Conservation (phyloP, 2,797 vertebrate species). For the Sarcophilus harrisii region DNA sequence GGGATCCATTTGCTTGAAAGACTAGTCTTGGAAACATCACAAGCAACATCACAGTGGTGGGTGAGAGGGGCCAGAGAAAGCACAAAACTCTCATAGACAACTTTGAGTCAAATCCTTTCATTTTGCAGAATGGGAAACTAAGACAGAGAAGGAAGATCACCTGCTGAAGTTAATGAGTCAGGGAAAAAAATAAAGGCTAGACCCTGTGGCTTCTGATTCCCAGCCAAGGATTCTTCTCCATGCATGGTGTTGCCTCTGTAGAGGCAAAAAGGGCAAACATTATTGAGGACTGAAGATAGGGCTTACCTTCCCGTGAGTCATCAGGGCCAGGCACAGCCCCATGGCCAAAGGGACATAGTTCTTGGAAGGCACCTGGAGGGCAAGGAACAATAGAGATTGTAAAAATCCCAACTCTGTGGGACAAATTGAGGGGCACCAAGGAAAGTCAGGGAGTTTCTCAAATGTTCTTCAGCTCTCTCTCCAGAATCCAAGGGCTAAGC, state of each 20-base stretch:
- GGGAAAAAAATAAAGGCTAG: not conserved
- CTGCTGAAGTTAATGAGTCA: not conserved
- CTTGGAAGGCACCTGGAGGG: constrained; percentile 85
- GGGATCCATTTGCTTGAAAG: not conserved
- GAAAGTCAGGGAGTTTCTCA: not conserved
- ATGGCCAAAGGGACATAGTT: constrained; percentile 93
- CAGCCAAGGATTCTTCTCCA: not conserved
- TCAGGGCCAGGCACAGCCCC: constrained; percentile 89
- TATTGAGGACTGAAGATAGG: not conserved
- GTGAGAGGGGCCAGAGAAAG: not conserved
- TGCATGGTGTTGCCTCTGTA: too few relatives aligned
- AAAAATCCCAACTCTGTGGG: too few relatives aligned
- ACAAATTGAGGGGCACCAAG: not conserved
- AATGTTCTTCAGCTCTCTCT: not conserved
- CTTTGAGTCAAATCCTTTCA: not conserved
- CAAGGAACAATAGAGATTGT: not conserved
- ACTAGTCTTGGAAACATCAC: not conserved
- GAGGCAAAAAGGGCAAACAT: not conserved
- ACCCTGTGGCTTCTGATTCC: not conserved
- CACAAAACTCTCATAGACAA: not conserved
- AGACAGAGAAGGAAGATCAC: not conserved
- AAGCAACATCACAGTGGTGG: not conserved
- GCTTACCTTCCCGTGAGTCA: constrained; percentile 93
- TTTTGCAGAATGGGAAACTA: not conserved
- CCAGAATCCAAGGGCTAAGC: not conserved